Base-by-base conservation (phyloP, 2,888 invertebrate species). In the Apantesis nais region DNA sequence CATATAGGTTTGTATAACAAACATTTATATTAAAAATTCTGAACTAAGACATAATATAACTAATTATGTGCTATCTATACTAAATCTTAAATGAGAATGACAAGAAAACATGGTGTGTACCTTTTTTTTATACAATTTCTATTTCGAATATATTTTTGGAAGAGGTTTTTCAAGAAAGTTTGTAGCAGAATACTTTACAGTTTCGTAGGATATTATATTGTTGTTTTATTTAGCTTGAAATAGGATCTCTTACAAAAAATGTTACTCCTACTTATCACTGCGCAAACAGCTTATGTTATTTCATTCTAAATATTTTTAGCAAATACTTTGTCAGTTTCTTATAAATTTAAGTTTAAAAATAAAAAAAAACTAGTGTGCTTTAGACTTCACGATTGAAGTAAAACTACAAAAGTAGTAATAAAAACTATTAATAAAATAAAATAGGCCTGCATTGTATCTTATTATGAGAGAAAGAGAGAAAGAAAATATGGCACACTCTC, bases 71-170 rank as follows among this genome's bases (percentile, higher is more conserved):
- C 37, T 66, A 66, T 58, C 19, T 39, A 66, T 16, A 58, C 58
- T 66, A 66, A 29, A 52, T 34, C 22, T 16, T 29, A 58, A 9
- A 58, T 37, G 11, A 58, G 58, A 66, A 66, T 58, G 66, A 66
- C 58, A 66, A 25, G 39, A 29, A 58, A n/a, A 39, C 39, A 58
- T 58, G 25, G 39, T 58, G 5, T 12, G 16, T 25, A 11, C 2
- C 0, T 39, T 39, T 37, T 55, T 58, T 29, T 55, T 55, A 12
- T 22, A 63, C 12, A 63, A 31, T 63, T 63, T 31, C 63, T 31
- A 63, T 66, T 66, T 66, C 39, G 52, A 66, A 39, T 58, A 25
- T 25, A 29, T 19, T 39, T 58, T 58, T 12, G 66, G 16, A 66
- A 66, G 58, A 58, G 25, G 55, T 66, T 66, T 44, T 44, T 63